Base-by-base conservation (phyloP, 2,113 vertebrate genomes). In the Corydoras sp. region DNA sequence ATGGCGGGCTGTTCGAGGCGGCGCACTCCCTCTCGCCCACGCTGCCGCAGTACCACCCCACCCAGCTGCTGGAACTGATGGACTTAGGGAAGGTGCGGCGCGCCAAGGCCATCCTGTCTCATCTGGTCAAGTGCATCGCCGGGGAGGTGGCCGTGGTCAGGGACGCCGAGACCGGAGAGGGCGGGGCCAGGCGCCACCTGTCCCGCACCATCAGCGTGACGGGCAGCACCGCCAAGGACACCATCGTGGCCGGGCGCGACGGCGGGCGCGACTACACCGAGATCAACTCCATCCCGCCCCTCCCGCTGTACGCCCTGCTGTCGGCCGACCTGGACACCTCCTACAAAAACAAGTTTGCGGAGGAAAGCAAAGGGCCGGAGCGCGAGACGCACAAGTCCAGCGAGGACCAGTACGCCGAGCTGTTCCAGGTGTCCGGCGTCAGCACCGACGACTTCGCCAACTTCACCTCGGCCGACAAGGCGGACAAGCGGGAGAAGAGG, bases 191-290 rank as follows among this genome's bases (percentile, higher is more conserved):
- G 71, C 90, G 97, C 31, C 96, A 98, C 79, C 91, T 99, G 53
- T 99, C 97, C 65, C 89, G 97, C 31, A 99, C 97, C 79, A 99
- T 99, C 81, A 99, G 97, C 1, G 95, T 99, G 69, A 98, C 95
- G 3, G 97, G 97, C 76, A 98, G 96, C 79, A 99, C 97, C 43
- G 97, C 94, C 15, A 99, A 99, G 75, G 97, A 99, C 72, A 96
- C 93, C 54, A 94, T 98, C 31, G 93, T 94, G 59, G 90, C 94
- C 1, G 97, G 97, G n/a, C 95, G 96, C 29, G 95, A 99, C 3
- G 94, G 95, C 0, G 95, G 93, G 24, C 88, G 96, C 11, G 97
- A 99, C 83, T 99, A 99, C 78, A 99, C 97, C 0, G 97, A 99
- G 77, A 99, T 99, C 77, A 96, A 98, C 81, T 98, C 97, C 7